These are phyloP conservation scores for Exocentrus adspersus DNA, from an alignment of 2,888 invertebrate genomes.

Conservation along the genomic window DNA sequence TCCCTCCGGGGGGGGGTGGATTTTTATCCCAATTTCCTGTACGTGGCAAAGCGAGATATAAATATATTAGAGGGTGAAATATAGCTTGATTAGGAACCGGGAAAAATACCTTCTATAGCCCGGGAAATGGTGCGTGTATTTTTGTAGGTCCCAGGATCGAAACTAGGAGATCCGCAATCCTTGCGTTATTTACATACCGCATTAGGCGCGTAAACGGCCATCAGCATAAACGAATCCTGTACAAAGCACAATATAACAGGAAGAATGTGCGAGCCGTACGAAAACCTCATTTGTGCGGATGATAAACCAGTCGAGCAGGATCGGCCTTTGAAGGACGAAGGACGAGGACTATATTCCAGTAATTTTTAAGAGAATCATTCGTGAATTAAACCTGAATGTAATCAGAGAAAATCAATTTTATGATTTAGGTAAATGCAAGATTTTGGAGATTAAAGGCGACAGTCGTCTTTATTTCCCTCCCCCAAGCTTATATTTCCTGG, in stretches of 20 bases:
- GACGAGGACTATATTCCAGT: neutral
- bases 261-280: conserved; percentile 49
- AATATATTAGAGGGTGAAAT: neutral
- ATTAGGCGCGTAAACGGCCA: conserved; percentile 43
- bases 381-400: no score
- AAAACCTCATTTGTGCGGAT: conserved; percentile 51
- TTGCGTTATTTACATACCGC: conserved; percentile 43
- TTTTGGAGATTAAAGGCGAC: no score
- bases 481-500: no score
- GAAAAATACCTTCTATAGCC: no score
- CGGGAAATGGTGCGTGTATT: no score
- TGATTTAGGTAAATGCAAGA: no score
- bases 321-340: conserved; percentile 10
- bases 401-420: no score
- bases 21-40: conserved; percentile 21
- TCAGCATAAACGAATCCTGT: conserved; percentile 42
- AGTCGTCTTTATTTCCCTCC: no score
- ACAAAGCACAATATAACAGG: conserved; percentile 43
- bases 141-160: neutral
- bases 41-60: neutral
- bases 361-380: no score
- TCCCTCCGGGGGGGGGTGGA: conserved; percentile 28
- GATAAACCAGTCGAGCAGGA: conserved; percentile 41
- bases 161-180: conserved; percentile 29
- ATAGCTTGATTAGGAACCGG: neutral